Conservation (phyloP, 2,888 invertebrate species). For the Opisthograptis luteolata region DNA sequence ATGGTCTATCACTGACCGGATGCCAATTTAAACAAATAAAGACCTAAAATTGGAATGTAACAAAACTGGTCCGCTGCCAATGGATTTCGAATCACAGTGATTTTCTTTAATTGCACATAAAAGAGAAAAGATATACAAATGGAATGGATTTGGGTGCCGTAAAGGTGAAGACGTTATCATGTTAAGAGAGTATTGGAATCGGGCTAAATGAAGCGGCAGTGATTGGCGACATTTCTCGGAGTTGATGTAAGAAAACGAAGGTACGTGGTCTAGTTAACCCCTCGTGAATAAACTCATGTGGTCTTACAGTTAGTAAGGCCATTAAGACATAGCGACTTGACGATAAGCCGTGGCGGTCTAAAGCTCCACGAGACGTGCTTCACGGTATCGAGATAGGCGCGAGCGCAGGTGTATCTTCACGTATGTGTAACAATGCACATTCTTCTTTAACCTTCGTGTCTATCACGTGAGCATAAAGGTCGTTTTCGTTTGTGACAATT, state of each 20-base stretch:
- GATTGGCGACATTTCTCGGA: conserved; percentile 20
- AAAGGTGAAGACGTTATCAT: conserved; percentile 23
- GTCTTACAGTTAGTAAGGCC: conserved; percentile 66
- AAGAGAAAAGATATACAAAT: conserved; percentile 24
- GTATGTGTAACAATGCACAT: conserved; percentile 50
- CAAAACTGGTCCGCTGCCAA: conserved; percentile 29
- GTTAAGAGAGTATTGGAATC: conserved; percentile 17
- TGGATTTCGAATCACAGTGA: conserved; percentile 22
- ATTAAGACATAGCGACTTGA: conserved; percentile 67
- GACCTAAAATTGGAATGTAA: conserved; percentile 30
- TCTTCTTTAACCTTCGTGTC: conserved; percentile 30
- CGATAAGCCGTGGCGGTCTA: conserved; percentile 66
- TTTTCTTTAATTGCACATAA: conserved; percentile 31
- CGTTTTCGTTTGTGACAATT: conserved; percentile 32
- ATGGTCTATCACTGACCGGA: conserved; percentile 33
- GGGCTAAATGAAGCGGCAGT: conserved; percentile 8
- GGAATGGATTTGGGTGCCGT: conserved; percentile 16
- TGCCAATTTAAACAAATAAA: conserved; percentile 33
- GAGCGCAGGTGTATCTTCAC: conserved; percentile 70
- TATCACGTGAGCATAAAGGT: conserved; percentile 40
- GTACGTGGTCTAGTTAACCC: conserved; percentile 48
- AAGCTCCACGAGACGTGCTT: conserved; percentile 68
- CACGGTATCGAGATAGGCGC: conserved; percentile 72
- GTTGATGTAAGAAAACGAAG: conserved; percentile 10
- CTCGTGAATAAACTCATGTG: conserved; percentile 66